Evolutionary conservation across 2,113 vertebrate species (phyloP), one percentile per base, ranked within the genome.

Genomic region (Proterorhinus semilunaris): DNA sequence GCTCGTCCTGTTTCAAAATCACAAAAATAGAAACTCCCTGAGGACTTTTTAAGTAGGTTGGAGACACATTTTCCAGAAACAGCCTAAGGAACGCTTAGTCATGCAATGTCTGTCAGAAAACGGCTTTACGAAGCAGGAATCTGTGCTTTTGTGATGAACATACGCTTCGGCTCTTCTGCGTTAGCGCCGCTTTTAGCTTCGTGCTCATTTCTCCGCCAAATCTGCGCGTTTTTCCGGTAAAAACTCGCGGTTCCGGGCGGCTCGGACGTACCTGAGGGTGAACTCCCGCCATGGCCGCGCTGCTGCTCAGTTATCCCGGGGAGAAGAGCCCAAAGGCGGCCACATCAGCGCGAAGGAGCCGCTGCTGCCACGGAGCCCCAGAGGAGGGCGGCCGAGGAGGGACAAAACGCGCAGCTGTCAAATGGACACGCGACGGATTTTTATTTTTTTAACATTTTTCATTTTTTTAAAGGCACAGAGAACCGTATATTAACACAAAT

Each of bases 1-100:
- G 84, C 61, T 90, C 88, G 45, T 87, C 90, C 91, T 92, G 73
- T 2, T 61, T 66, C 0, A 52, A 45, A 65, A 10, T 11, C 4
- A 62, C 8, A 55, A 61, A 84, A 69, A 81, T 11, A 76, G 80
- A 69, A 65, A 80, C 64, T 83, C 78, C 74, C 80, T 46, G 5
- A 13, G 67, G 44, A 50, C 74, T 0, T 4, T 36, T 16, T 5
- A 84, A 54, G 47, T 75, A 10, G 75, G 69, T 68, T 57, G 74
- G 11, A 5, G 48, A 36, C 6, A 21, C 16, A 6, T 1, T 1
- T 0, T 43, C 1, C 15, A 59, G 1, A 15, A 0, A 8, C 12
- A 13, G 0, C 0, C 7, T 44, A 6, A 7, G 2, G 0, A 6
- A 1, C 5, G 17, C 8, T 21, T 2, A 0, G 3, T 10, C 13